phyloP scores from a whole-genome alignment of 2,888 invertebrate genomes.

The Eupsilia transversa region DNA sequence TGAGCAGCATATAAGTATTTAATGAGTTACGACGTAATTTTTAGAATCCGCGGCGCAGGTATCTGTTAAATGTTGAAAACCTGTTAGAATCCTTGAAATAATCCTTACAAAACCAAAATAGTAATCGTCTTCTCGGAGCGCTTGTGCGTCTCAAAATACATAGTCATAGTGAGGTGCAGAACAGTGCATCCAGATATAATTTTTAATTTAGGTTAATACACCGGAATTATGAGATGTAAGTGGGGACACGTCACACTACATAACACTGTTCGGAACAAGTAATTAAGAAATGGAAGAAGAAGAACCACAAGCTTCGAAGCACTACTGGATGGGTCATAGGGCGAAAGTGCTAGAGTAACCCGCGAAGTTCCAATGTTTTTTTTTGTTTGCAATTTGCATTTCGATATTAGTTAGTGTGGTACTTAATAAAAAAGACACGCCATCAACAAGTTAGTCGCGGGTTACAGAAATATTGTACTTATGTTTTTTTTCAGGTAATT shows the following conservation, averaged over 20 bases:
- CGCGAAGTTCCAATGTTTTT: not conserved
- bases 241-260: not conserved
- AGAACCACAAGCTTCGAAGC: not conserved
- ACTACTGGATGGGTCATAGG: not conserved
- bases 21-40: not conserved
- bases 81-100: not conserved
- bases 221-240: not conserved
- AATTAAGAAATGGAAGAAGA: not conserved
- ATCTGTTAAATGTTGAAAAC: not conserved
- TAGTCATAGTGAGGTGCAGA: constrained; percentile 35
- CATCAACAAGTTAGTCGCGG: not conserved
- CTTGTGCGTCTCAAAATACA: not conserved
- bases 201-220: constrained; percentile 2
- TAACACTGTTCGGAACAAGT: no score
- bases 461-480: no score
- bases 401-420: not conserved
- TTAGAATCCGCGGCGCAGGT: not conserved
- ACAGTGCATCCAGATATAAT: not conserved
- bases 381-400: not conserved
- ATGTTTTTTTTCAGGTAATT: not conserved
- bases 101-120: not conserved
- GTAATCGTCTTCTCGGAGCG: not conserved
- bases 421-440: not conserved
- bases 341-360: not conserved
- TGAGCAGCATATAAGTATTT: not conserved